These are phyloP conservation scores for Microctenopoma steveboyesi DNA, from an alignment of 2,797 vertebrate species.

Conservation along the genomic window DNA sequence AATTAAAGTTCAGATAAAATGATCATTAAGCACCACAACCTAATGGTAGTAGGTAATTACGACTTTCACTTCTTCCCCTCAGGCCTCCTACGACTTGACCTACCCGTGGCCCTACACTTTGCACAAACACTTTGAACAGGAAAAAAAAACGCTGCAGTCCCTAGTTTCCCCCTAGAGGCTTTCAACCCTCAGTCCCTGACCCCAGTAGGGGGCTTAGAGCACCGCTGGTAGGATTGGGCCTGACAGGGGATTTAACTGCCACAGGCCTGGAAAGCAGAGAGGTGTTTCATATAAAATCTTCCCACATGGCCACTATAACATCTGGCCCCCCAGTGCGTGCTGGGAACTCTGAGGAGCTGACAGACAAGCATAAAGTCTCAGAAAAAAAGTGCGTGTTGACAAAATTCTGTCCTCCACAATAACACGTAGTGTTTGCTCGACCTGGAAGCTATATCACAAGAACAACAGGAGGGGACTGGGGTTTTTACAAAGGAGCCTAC, in stretches of 20 bases:
- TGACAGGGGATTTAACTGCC: constrained; percentile 70
- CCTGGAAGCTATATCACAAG: constrained; percentile 36
- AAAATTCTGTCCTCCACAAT: constrained; percentile 60
- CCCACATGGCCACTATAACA: constrained; percentile 73
- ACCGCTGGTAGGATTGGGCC: constrained; percentile 55
- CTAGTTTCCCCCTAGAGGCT: constrained; percentile 33
- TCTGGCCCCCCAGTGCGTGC: constrained; percentile 63
- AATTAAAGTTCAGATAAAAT: constrained; percentile 59
- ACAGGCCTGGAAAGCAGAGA: constrained; percentile 65
- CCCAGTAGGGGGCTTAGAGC: constrained; percentile 64
- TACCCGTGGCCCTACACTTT: constrained; percentile 41
- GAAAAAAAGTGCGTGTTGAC: constrained; percentile 56
- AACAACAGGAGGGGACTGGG: constrained; percentile 32
- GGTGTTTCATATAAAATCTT: constrained; percentile 78
- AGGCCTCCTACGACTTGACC: constrained; percentile 42
- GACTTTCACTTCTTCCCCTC: constrained; percentile 56
- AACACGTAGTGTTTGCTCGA: constrained; percentile 50
- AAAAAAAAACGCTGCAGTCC: constrained; percentile 19
- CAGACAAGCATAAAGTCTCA: constrained; percentile 51
- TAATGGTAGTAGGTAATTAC: constrained; percentile 57
- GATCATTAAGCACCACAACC: constrained; percentile 55
- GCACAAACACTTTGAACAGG: constrained; percentile 63
- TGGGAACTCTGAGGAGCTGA: constrained; percentile 67
- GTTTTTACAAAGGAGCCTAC: constrained; percentile 45
- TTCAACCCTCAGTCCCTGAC: constrained; percentile 55